phyloP scores from a whole-genome alignment of 2,888 invertebrate species.

The Meiosimyza platycephala region DNA sequence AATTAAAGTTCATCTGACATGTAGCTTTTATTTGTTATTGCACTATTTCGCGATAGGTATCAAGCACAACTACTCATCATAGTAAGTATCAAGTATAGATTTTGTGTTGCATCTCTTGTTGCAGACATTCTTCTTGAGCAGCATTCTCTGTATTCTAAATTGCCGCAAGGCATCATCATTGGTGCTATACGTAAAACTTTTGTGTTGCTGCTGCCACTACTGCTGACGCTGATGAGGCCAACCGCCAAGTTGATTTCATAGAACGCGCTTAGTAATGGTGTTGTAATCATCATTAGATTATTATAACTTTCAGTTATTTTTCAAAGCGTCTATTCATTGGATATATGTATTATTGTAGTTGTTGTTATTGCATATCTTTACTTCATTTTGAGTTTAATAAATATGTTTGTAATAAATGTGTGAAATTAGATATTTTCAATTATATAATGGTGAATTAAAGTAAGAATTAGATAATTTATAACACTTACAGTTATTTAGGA shows the following conservation, averaged over 20 bases:
- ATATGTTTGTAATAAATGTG: constrained; percentile 4
- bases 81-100: too few species aligned
- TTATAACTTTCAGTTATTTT: constrained; percentile 54
- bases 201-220: not conserved
- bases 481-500: too few species aligned
- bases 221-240: constrained; percentile 1
- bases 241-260: not conserved
- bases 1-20: constrained; percentile 1
- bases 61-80: too few species aligned
- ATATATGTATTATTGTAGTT: not conserved
- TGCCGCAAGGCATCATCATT: not conserved
- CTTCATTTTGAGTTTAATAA: constrained; percentile 5
- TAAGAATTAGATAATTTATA: too few species aligned
- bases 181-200: not conserved
- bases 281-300: constrained; percentile 59
- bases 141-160: not conserved
- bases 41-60: not conserved
- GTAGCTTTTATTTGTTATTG: constrained; percentile 14
- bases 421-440: constrained; percentile 25
- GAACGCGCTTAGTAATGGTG: constrained; percentile 9
- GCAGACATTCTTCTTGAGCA: not conserved
- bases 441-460: not conserved
- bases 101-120: not conserved
- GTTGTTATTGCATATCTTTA: not conserved
- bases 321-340: not conserved